Evolutionary conservation across 2,888 invertebrate genomes (phyloP), one percentile per base, ranked within the genome.

Genomic region (Zhuqinia jingwanae): DNA sequence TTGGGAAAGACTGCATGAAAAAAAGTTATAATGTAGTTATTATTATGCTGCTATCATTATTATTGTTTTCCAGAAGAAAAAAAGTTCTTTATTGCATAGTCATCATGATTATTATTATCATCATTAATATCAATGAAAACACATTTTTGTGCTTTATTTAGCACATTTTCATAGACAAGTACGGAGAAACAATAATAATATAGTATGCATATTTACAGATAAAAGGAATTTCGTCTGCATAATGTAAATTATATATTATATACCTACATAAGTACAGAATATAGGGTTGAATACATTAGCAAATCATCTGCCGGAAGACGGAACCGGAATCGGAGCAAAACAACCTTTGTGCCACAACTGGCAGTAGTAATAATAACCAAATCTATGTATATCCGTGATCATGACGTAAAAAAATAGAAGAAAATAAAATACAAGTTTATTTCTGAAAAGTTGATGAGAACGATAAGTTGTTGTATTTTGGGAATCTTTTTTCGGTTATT

Each of bases 141-240:
- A 45, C 22, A 20, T 6, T 82, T 81, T 75, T 58, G 58, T 82
- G 82, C 82, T 82, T 82, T 45, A 56, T 60, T 75, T 82, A 82
- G 82, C 73, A 60, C 60, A 75, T 68, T 20, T 65, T 45, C 68
- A 45, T 20, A 68, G 20, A 45, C 45, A 68, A 11, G 1, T 25
- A 25, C 25, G 25, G 22, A 58, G 13, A n/a, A 20, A 63, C 30
- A 63, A 30, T 30, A 58, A 25, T 5, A 25, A 25, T 15, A 25
- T 22, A 27, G 15, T 65, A 36, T n/a, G n/a, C n/a, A n/a, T n/a
- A n/a, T n/a, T n/a, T n/a, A n/a, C n/a, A n/a, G n/a, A n/a, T n/a
- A n/a, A n/a, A n/a, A n/a, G n/a, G n/a, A n/a, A n/a, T n/a, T n/a
- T 36, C 36, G 17, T 36, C 65, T n/a, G 11, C 11, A 27, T 22